Base-by-base conservation (phyloP, 2,888 invertebrate genomes). In the Pollenia labialis region DNA sequence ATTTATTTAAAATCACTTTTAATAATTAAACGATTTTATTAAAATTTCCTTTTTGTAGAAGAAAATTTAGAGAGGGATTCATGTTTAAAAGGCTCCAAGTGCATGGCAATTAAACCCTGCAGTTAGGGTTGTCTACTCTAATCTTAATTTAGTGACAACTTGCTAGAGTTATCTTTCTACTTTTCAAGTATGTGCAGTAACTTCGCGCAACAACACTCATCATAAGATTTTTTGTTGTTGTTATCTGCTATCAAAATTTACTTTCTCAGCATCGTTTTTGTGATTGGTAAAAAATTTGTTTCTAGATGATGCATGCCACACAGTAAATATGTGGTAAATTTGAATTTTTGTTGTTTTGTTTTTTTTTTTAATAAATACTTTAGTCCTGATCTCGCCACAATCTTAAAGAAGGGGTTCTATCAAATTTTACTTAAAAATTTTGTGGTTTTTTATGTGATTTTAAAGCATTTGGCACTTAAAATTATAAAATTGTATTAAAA, bases 391-490 rank as follows among this genome's bases (percentile, higher is more conserved):
- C 16, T 18, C 18, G 18, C 2, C 18, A 18, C 18, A 18, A 44
- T 54, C 56, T 18, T 18, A 1, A 18, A 50, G 16, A 77, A 66
- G 11, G 52, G 54, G 52, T 54, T 54, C 18, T 18, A 18, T 18
- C 1, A 18, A 18, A 18, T 18, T 18, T 18, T 18, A 18, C 18
- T 1, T 1, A 18, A 18, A 1, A 18, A 66, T 66, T 54, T 68
- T 58, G 32, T 76, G 76, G 23, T 16, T 44, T 68, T 68, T 77
- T 48, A 18, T 18, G 18, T 16, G 48, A 68, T 56, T n/a, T 23
- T 77, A 66, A 66, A 66, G 56, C 77, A 68, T 69, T 68, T 69
- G 60, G 12, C 16, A 48, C 50, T 69, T 79, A 16, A 79, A 48
- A 40, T 40, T 46, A 77, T 56, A 64, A 62, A 6, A 66, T 48